Percentiles rank a stretch among this genome's conserved stretches.
Conservation (phyloP, 2,888 invertebrate species). For the Pseudanteris insignis region DNA sequence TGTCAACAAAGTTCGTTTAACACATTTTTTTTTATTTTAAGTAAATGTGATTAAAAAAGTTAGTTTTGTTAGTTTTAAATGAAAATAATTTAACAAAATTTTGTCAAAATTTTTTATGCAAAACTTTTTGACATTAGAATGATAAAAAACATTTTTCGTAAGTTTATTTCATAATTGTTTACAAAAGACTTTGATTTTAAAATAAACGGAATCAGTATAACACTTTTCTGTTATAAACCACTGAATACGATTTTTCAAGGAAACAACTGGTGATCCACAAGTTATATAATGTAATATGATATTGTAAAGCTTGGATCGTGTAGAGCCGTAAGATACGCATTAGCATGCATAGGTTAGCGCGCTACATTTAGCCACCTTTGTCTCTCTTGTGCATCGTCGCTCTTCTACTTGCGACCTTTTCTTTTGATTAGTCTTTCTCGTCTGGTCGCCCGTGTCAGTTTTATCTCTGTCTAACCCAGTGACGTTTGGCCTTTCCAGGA, state of each 20-base stretch:
- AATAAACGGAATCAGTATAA: conserved; percentile 6
- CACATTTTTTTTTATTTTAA: too few species aligned
- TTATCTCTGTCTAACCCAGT: conserved; percentile 13
- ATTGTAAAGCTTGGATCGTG: conserved; percentile 53
- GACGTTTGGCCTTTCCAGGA: conserved; percentile 27
- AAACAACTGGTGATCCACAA: conserved; percentile 49
- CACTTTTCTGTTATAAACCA: conserved; percentile 20
- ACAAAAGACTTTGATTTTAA: too few species aligned
- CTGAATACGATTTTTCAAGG: conserved; percentile 12
- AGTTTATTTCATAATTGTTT: too few species aligned
- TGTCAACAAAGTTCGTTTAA: too few species aligned
- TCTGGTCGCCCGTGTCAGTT: conserved; percentile 8
- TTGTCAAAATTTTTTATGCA: too few species aligned
- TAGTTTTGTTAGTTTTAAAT: too few species aligned
- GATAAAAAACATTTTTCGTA: too few species aligned
- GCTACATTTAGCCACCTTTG: conserved; percentile 55
- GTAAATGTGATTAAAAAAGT: too few species aligned
- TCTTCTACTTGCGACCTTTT: conserved; percentile 12
- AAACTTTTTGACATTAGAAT: too few species aligned
- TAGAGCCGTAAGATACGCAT: conserved; percentile 56
- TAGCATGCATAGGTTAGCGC: conserved; percentile 61
- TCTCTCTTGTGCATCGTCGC: conserved; percentile 17
- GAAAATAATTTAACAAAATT: too few species aligned
- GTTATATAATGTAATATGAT: conserved; percentile 47
- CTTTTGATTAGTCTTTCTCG: conserved; percentile 23